Percentiles rank a stretch among this genome's conserved stretches.
These are phyloP conservation scores for Stratiomys singularior DNA, from an alignment of 2,888 invertebrate species.

Conservation along the genomic window DNA sequence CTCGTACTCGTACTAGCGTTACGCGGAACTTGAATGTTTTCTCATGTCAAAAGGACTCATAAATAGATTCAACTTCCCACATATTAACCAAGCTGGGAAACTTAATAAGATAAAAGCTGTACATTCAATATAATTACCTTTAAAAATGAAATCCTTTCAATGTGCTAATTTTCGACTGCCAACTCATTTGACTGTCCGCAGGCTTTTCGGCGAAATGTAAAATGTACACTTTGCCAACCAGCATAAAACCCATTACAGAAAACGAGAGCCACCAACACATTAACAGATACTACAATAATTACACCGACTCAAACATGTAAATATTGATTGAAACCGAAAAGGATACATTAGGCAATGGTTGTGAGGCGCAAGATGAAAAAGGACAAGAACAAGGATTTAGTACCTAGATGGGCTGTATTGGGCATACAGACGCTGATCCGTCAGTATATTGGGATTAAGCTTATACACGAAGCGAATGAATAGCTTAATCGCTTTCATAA, in stretches of 20 bases:
- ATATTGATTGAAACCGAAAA: not conserved
- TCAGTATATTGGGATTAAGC: constrained; percentile 6
- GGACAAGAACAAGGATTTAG: not conserved
- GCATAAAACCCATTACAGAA: no score
- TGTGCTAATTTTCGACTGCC: not conserved
- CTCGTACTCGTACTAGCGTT: no score
- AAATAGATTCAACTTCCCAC: no score
- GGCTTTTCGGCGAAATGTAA: not conserved
- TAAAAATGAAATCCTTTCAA: not conserved
- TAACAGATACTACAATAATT: not conserved
- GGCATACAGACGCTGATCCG: not conserved
- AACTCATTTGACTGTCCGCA: not conserved
- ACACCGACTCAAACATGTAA: not conserved
- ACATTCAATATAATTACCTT: no score
- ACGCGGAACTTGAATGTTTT: no score
- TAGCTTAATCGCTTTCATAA: constrained; percentile 33
- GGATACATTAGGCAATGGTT: not conserved
- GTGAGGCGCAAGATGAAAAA: not conserved
- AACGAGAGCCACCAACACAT: not conserved
- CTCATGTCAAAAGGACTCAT: no score
- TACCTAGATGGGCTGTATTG: not conserved
- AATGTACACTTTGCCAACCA: not conserved
- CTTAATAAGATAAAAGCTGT: no score
- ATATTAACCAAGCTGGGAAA: no score
- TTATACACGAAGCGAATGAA: not conserved